Percentiles rank a stretch among this genome's conserved stretches.
Conservation (phyloP, 1,140 invertebrate species). For the Zaprionus inermis region DNA sequence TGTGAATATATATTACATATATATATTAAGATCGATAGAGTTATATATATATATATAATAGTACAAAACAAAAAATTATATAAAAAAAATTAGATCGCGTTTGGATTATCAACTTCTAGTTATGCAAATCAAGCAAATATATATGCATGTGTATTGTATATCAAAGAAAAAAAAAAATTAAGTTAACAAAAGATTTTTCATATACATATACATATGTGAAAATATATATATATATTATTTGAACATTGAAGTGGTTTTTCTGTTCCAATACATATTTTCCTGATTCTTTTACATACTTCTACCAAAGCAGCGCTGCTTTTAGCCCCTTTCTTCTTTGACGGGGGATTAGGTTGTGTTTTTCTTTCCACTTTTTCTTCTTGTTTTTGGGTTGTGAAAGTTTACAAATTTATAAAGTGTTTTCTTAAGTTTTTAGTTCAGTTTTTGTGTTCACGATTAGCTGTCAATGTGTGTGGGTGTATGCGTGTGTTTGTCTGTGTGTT, state of each 20-base stretch:
- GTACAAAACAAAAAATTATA: neutral
- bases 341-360: neutral
- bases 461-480: slow-evolving; percentile 3
- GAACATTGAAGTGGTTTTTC: slow-evolving; percentile 35
- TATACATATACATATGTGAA: slow-evolving; percentile 4
- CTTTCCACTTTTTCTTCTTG: slow-evolving; percentile 7
- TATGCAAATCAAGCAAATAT: slow-evolving; percentile 23
- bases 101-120: slow-evolving; percentile 20
- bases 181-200: slow-evolving; percentile 20
- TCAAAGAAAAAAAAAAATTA: slow-evolving; percentile 13
- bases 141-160: slow-evolving; percentile 1
- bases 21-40: slow-evolving; percentile 7
- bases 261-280: slow-evolving; percentile 52
- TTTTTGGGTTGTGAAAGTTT: slow-evolving; percentile 42
- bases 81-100: slow-evolving; percentile 9
- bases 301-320: slow-evolving; percentile 75
- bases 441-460: slow-evolving; percentile 37
- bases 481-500: slow-evolving; percentile 10
- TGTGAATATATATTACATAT: slow-evolving; percentile 31
- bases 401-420: slow-evolving; percentile 47
- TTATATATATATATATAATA: slow-evolving; percentile 36
- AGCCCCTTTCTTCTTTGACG: slow-evolving; percentile 12
- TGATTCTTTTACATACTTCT: slow-evolving; percentile 71
- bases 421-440: slow-evolving; percentile 7
- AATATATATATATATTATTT: slow-evolving; percentile 33